Evolutionary conservation across 2,113 vertebrate genomes (phyloP).

Genomic region (Xiphophorus maculatus): DNA sequence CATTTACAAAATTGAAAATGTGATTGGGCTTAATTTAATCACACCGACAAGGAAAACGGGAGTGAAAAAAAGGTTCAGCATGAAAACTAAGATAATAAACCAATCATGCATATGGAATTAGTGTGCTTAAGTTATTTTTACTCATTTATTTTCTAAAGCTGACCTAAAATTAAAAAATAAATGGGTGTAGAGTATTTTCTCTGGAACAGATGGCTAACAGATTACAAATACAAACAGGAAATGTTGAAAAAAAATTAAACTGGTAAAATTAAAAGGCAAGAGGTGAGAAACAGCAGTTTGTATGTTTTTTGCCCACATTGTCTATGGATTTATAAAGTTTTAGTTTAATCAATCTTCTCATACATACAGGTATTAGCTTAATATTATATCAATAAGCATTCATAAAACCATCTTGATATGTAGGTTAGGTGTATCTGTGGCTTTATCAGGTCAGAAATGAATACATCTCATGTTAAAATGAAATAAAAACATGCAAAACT

Average conservation of each 20-base stretch:
- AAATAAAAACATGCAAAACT: constrained; percentile 43
- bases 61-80: neutral
- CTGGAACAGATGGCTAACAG: neutral
- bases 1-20: constrained; percentile 1
- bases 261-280: rapidly evolving
- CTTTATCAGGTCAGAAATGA: constrained; percentile 13
- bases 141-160: neutral
- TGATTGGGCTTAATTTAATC: neutral
- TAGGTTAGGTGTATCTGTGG: constrained; percentile 3
- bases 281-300: neutral
- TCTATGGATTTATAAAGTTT: neutral
- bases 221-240: neutral
- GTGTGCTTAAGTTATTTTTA: neutral
- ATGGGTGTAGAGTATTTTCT: neutral
- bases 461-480: constrained; percentile 8
- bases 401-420: neutral
- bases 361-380: constrained; percentile 17
- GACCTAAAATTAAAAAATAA: neutral
- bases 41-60: neutral
- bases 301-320: neutral
- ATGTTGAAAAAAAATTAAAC: neutral
- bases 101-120: neutral
- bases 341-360: constrained; percentile 11
- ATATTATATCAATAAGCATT: constrained; percentile 17
- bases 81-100: neutral